A percentile compares a stretch with the other conserved stretches of the same genome.
Evolutionary conservation across 2,888 invertebrate species (phyloP).

Genomic region (Catocala nupta): DNA sequence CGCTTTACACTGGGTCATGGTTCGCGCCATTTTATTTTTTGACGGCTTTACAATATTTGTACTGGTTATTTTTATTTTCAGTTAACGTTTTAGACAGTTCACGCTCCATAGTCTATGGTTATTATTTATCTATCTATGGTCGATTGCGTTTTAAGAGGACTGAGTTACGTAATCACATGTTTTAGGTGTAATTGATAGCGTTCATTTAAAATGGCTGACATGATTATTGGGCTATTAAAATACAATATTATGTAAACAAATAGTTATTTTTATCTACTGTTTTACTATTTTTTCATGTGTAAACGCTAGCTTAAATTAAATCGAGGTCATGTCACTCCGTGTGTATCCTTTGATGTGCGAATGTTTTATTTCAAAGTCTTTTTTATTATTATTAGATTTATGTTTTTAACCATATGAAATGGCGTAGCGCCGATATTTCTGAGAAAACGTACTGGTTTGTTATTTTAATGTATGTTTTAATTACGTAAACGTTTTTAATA

Average conservation of each 20-base stretch:
- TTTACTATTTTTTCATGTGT: conserved; percentile 26
- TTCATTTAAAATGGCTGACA: conserved; percentile 5
- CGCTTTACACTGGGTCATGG: conserved; percentile 73
- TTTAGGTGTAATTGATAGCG: not conserved
- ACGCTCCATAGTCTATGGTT: not conserved
- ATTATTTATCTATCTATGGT: no score
- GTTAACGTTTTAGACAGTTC: not conserved
- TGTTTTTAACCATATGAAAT: conserved; percentile 38
- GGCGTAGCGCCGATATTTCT: conserved; percentile 31
- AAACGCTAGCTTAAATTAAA: conserved; percentile 41
- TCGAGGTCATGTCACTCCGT: conserved; percentile 41
- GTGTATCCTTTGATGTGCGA: conserved; percentile 42
- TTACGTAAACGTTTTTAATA: conserved; percentile 39
- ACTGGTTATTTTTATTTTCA: conserved; percentile 9
- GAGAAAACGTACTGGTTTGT: conserved; percentile 32
- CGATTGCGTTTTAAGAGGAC: no score
- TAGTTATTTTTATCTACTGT: conserved; percentile 16
- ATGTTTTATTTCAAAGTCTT: conserved; percentile 41
- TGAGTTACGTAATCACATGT: not conserved
- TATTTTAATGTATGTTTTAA: conserved; percentile 36
- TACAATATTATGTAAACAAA: conserved; percentile 15
- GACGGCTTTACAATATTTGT: conserved; percentile 18
- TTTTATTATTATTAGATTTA: conserved; percentile 53
- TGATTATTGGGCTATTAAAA: conserved; percentile 8
- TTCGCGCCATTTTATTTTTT: conserved; percentile 55